Base-by-base conservation (phyloP, 2,888 invertebrate species). In the Lepas anatifera region DNA sequence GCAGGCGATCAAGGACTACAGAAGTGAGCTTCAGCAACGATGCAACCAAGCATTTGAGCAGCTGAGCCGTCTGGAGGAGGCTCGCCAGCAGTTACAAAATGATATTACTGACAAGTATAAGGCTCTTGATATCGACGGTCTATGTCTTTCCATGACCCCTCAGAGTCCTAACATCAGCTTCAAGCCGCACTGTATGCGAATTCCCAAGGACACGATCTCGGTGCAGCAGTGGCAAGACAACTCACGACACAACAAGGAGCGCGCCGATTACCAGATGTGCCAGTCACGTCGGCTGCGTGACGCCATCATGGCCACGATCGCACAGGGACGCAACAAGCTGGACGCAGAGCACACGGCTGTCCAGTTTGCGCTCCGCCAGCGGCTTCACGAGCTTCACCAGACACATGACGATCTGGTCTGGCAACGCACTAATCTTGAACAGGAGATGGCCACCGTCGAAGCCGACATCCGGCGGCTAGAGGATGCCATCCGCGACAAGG, bases 201-300 rank as follows among this genome's bases (percentile, higher is more conserved):
- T 58, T 32, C 58, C 58, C 35, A 58, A 58, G 35, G 58, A 58
- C 58, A 58, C 58, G 22, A 35, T 58, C 32, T 16, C 58, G 3
- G 58, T 58, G 35, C 58, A 58, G 35, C 58, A 58, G 58, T 58
- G 58, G 58, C 58, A 58, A 22, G 58, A 58, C 58, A 32, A 58
- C 58, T 58, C 58, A 35, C 58, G 58, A 6, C 58, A 58, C 35
- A 58, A 58, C 22, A 58, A 58, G 58, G 58, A 58, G 58, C 32
- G 58, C 58, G 58, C 58, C 58, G 58, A 58, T 35, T 58, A 58
- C 35, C 58, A 58, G 58, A 58, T 58, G 58, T 58, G 58, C 58
- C 58, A 58, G 58, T 58, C 58, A 8, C 58, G 58, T 22, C 32
- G 35, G 22, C 32, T 58, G 32, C 58, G 58, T 7, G 58, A 58